These are phyloP conservation scores for Porites evermanni DNA, from an alignment of 92 coral and sea anemone species.

Conservation along the genomic window DNA sequence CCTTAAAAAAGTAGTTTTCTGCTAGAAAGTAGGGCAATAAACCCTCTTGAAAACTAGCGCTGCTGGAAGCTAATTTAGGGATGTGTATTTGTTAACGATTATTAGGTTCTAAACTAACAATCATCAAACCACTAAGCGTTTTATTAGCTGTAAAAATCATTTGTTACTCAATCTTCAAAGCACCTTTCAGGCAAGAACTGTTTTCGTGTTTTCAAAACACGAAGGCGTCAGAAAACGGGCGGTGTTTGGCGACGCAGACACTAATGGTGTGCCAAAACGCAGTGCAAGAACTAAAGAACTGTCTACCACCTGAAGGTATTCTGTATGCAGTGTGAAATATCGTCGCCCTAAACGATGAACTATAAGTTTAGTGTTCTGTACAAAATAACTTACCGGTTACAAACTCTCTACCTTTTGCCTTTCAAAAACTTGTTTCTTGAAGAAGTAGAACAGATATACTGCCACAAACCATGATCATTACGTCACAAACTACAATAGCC, in stretches of 20 bases:
- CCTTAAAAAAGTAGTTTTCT: neutral
- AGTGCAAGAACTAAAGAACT: neutral
- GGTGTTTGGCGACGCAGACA: neutral
- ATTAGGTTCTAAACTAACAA: slow-evolving; percentile 49
- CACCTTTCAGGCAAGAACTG: neutral
- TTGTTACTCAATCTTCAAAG: neutral
- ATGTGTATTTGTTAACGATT: slow-evolving; percentile 13
- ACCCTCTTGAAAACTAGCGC: neutral
- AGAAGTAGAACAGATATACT: neutral
- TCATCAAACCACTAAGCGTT: slow-evolving; percentile 17
- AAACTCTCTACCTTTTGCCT: neutral
- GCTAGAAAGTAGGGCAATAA: neutral
- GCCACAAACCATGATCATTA: neutral
- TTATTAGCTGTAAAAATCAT: slow-evolving; percentile 18
- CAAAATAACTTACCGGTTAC: neutral
- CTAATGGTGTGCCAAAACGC: neutral
- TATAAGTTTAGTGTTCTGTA: neutral
- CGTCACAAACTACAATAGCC: neutral
- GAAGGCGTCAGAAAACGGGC: neutral
- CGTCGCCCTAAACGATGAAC: neutral
- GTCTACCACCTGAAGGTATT: neutral
- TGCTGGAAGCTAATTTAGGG: slow-evolving; percentile 36
- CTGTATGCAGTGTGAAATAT: neutral
- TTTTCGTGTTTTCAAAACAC: neutral
- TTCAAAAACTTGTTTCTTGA: neutral